These are phyloP conservation scores for Akabosia matsudoensis DNA, from an alignment of 1,140 invertebrate genomes.

Conservation along the genomic window DNA sequence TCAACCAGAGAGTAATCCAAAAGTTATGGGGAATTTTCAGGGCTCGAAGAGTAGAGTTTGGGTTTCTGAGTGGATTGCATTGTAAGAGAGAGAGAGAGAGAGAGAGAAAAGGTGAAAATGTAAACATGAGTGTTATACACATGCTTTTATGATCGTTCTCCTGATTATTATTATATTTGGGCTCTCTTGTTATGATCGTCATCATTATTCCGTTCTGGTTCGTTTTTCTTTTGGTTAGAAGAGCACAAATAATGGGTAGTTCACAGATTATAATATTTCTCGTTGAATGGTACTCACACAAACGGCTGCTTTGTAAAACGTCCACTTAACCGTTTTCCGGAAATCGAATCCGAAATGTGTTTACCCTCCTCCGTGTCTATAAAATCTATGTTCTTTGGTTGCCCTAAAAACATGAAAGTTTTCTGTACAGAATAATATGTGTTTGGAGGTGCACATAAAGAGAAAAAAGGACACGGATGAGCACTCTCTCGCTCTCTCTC, in stretches of 20 bases:
- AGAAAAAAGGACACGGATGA: conserved; percentile 5
- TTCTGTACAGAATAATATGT: no score
- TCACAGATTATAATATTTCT: background rate
- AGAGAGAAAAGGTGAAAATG: background rate
- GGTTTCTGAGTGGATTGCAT: no score
- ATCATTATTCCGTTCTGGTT: background rate
- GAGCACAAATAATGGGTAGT: background rate
- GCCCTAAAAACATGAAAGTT: no score
- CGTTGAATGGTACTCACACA: background rate
- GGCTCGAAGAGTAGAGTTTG: no score
- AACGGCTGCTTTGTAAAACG: background rate
- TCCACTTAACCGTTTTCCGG: background rate
- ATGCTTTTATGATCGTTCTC: background rate
- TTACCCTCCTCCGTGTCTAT: background rate
- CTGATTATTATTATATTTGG: no score
- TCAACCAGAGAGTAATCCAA: background rate
- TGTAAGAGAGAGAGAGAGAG: background rate
- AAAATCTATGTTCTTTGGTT: no score
- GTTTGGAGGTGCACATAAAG: background rate
- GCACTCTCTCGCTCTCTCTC: background rate
- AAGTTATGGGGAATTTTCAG: no score
- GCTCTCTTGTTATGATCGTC: background rate
- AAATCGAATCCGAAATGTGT: background rate
- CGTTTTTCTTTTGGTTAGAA: background rate
- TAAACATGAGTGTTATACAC: background rate